Evolutionary conservation across 2,797 vertebrate species (phyloP).

Genomic region (Denticeps clupeoides): DNA sequence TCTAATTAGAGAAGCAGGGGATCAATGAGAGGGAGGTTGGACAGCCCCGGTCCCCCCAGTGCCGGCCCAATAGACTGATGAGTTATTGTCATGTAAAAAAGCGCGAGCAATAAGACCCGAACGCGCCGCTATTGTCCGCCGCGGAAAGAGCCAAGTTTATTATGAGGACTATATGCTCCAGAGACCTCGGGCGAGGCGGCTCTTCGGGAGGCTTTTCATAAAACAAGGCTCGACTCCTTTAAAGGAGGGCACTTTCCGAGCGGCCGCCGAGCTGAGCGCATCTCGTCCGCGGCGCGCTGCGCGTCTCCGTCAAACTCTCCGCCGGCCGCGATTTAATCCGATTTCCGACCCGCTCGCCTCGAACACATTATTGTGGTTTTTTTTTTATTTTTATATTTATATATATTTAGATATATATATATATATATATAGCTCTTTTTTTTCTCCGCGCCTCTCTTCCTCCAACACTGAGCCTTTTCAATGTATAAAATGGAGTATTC

Average conservation of each 20-base stretch:
- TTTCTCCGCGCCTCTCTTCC: conserved; percentile 59
- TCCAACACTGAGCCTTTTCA: conserved; percentile 90
- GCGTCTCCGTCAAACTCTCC: conserved; percentile 59
- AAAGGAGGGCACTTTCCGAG: conserved; percentile 98
- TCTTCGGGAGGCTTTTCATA: conserved; percentile 99
- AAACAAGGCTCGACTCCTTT: conserved; percentile 97
- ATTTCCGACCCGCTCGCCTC: conserved; percentile 41
- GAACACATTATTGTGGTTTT: too few species aligned
- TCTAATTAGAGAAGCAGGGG: conserved; percentile 99
- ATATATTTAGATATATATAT: too few species aligned
- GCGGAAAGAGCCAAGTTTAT: conserved; percentile 99
- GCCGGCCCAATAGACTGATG: conserved; percentile 99
- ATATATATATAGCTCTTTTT: conserved; percentile 48
- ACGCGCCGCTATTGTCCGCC: conserved; percentile 99
- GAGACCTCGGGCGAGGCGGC: conserved; percentile 99
- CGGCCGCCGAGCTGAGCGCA: conserved; percentile 96
- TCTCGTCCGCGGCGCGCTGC: conserved; percentile 69
- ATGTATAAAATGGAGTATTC: conserved; percentile 99
- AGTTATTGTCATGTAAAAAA: conserved; percentile 99
- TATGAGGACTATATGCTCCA: conserved; percentile 99
- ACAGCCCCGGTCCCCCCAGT: conserved; percentile 97
- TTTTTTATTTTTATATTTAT: too few species aligned
- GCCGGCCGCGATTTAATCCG: conserved; percentile 33
- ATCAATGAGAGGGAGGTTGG: conserved; percentile 99
- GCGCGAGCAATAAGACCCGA: conserved; percentile 99